Conservation (phyloP, 1,140 invertebrate species). For the Pseudomyrmex flavicornis region DNA sequence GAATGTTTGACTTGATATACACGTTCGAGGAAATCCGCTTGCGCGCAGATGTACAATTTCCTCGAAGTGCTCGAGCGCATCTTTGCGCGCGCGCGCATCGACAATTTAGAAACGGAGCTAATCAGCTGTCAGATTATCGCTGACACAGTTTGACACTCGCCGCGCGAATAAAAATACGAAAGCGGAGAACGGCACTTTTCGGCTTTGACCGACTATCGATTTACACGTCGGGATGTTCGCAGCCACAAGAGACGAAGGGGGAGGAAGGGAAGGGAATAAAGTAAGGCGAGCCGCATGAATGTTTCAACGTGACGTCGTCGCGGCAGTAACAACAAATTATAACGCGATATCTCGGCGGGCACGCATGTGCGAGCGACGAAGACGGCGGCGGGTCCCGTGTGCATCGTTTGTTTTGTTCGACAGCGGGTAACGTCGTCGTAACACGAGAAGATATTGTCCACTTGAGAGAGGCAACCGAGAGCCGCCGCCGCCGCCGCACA, state of each 20-base stretch:
- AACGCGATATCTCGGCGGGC: constrained; percentile 62
- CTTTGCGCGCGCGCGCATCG: no score
- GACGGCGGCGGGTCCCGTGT: constrained; percentile 33
- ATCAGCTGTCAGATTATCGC: no score
- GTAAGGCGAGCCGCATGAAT: constrained; percentile 5
- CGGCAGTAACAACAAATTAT: constrained; percentile 62
- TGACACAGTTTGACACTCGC: no score
- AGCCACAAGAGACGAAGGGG: not conserved
- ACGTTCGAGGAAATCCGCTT: not conserved
- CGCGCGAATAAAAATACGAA: not conserved
- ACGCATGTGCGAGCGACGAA: not conserved
- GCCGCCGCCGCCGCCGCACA: constrained; percentile 68
- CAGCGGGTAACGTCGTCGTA: constrained; percentile 74
- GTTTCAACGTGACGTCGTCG: constrained; percentile 45
- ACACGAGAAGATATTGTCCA: constrained; percentile 79
- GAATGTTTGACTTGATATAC: no score
- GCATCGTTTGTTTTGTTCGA: constrained; percentile 72
- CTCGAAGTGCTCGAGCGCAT: no score
- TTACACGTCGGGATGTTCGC: constrained; percentile 4
- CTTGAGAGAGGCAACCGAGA: constrained; percentile 69
- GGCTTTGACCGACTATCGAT: constrained; percentile 31
- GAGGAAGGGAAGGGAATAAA: not conserved
- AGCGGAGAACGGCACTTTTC: constrained; percentile 11
- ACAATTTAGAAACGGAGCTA: no score
- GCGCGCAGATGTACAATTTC: no score